Evolutionary conservation across 2,797 vertebrate genomes (phyloP).

Genomic region (Chloroceryle inda): DNA sequence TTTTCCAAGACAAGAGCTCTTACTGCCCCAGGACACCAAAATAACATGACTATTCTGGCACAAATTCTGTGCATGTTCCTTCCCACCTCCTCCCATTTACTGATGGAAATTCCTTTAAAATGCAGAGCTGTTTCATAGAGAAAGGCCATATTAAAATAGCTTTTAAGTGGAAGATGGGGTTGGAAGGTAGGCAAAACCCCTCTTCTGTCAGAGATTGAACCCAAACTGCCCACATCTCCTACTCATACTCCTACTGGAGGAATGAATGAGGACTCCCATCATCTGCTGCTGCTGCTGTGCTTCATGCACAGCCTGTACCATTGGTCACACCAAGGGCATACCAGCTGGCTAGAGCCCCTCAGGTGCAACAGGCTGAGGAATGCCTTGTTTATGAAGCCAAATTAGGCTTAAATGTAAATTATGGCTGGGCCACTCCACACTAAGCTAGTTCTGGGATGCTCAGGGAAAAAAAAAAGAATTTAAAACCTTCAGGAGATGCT

Average conservation of each 20-base stretch:
- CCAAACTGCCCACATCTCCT: not conserved
- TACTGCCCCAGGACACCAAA: not conserved
- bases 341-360: conserved; percentile 49
- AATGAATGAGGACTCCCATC: not conserved
- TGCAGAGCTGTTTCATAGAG: not conserved
- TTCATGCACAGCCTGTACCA: not conserved
- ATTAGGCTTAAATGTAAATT: conserved; percentile 34
- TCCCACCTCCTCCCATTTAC: not conserved
- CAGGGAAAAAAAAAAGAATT: not conserved
- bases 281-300: not conserved
- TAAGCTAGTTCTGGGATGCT: not conserved
- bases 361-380: conserved; percentile 59
- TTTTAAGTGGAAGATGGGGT: not conserved
- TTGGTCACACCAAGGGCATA: conserved; percentile 24
- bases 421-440: not conserved
- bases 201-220: not conserved
- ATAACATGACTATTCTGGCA: not conserved
- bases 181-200: not conserved
- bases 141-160: not conserved
- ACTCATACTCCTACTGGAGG: not conserved
- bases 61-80: not conserved
- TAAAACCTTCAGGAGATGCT: conserved; percentile 17
- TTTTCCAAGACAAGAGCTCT: not conserved
- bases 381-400: conserved; percentile 37
- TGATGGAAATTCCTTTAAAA: not conserved